Percentiles rank a stretch among this genome's conserved stretches.
phyloP scores from a whole-genome alignment of 2,888 invertebrate species.

The Lasioglossum vierecki region DNA sequence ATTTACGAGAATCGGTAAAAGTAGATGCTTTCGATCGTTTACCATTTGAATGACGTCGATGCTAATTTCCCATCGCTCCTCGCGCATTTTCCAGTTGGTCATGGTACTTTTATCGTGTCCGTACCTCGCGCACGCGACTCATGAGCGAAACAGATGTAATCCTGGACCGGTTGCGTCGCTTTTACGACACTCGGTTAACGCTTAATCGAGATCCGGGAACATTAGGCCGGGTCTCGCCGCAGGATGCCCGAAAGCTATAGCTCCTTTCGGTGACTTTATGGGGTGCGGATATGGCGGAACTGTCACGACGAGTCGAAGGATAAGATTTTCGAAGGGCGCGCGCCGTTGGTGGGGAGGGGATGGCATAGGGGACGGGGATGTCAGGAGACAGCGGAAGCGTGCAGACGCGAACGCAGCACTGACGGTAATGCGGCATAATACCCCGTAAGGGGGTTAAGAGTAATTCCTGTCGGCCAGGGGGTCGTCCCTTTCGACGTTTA shows the following conservation, averaged over 20 bases:
- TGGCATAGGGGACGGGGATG: neutral
- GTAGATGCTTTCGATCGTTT: neutral
- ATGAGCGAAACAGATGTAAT: neutral
- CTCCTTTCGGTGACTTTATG: constrained; percentile 38
- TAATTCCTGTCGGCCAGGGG: constrained; percentile 75
- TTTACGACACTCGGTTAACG: constrained; percentile 32
- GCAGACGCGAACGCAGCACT: constrained; percentile 66
- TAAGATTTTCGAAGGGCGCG: constrained; percentile 44
- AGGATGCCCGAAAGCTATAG: constrained; percentile 22
- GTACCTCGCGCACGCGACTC: neutral
- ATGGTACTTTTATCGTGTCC: neutral
- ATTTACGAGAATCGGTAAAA: neutral
- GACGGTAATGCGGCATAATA: constrained; percentile 76
- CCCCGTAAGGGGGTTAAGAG: constrained; percentile 73
- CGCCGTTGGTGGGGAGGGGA: neutral
- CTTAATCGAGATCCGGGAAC: constrained; percentile 28
- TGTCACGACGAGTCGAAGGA: constrained; percentile 18
- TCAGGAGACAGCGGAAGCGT: constrained; percentile 12
- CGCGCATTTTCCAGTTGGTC: neutral
- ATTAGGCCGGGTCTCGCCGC: constrained; percentile 23
- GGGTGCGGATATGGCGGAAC: constrained; percentile 31
- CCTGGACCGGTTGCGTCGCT: neutral
- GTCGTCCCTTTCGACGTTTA: constrained; percentile 81
- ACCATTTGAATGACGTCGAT: neutral
- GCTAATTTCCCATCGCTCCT: neutral